Evolutionary conservation across 2,113 vertebrate genomes (phyloP).

Genomic region (Gymnocephalus cernua): DNA sequence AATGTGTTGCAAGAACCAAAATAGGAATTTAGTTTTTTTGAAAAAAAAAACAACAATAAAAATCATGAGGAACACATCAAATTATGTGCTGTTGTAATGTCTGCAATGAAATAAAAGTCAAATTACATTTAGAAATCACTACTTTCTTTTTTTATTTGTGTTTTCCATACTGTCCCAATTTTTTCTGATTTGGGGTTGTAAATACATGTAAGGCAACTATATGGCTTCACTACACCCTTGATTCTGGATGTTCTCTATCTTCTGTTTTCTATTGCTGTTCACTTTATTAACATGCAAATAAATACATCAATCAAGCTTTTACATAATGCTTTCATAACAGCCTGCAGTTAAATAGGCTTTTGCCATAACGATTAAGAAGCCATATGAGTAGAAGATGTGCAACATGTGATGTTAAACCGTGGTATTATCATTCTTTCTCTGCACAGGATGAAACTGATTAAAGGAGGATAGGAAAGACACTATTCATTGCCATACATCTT

Average conservation of each 20-base stretch:
- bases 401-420: neutral
- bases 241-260: neutral
- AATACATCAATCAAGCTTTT: neutral
- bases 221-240: neutral
- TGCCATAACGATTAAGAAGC: neutral
- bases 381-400: neutral
- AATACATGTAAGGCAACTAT: neutral
- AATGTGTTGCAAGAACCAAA: no score
- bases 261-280: neutral
- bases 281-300: neutral
- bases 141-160: no score
- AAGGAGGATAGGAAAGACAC: constrained; percentile 8
- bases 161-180: no score
- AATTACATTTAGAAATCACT: no score
- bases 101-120: no score
- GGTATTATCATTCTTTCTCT: neutral
- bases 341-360: neutral
- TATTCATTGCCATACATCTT: constrained; percentile 61
- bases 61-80: no score
- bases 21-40: no score
- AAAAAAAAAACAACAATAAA: no score
- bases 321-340: neutral
- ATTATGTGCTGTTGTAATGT: no score
- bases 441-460: neutral
- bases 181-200: no score